Evolutionary conservation across 2,888 invertebrate genomes (phyloP), one percentile per base, ranked within the genome.

Genomic region (Pharmacophagus antenor): DNA sequence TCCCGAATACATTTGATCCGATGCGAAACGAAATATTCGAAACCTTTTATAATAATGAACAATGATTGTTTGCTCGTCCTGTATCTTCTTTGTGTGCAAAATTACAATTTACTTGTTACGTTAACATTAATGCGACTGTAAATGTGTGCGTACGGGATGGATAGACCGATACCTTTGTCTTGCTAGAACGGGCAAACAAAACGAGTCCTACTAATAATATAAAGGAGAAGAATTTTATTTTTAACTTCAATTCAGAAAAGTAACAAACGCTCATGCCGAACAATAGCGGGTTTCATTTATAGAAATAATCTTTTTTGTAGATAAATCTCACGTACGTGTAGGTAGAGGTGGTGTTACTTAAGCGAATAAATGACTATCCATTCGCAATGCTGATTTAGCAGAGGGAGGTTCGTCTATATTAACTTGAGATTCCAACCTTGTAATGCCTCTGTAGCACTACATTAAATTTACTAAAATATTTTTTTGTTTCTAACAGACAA

Each of bases 41-140:
- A 85, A 87, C 80, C 90, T 88, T 89, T 90, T 90, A 88, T 90
- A 86, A 88, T 87, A 89, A 90, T 88, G 88, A 88, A 89, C 89
- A 89, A 88, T 88, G 88, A 90, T 89, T 89, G 88, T 90, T 89
- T 88, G 89, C 85, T 81, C 85, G 88, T 88, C 84, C 88, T 84
- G 81, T 85, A 84, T 85, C 85, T 84, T 70, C 83, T 90, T 88
- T 89, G 89, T 90, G 88, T 87, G 88, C 87, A 74, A 89, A 89
- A 89, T 90, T 89, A 89, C 89, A 89, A 89, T 90, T 85, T 85
- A 85, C 85, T 89, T 88, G 87, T 88, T 87, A 89, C 86, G 80
- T 85, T 85, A 79, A 75, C 76, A 81, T 87, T 85, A 85, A 82
- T 82, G 77, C 80, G 71, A 73, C 63, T 77, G 70, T 74, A 72